These are phyloP conservation scores for Scophthalmus maximus DNA, from an alignment of 2,113 vertebrate genomes.

Conservation along the genomic window DNA sequence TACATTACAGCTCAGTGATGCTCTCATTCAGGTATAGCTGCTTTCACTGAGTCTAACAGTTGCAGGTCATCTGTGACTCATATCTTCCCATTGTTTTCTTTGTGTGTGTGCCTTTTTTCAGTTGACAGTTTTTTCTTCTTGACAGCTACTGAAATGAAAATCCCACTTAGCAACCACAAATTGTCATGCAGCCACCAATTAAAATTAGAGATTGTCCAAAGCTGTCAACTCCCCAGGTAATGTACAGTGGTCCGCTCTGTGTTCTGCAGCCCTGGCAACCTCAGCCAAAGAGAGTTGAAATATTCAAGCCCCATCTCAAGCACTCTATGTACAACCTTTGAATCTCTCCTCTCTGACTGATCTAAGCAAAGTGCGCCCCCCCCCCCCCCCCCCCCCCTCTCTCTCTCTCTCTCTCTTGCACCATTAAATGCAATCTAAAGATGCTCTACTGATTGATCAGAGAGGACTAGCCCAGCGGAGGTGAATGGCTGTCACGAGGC, in stretches of 20 bases:
- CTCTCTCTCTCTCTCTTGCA: constrained; percentile 8
- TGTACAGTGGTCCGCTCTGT: constrained; percentile 43
- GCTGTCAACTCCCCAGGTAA: constrained; percentile 46
- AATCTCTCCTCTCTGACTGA: constrained; percentile 60
- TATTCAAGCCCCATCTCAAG: constrained; percentile 59
- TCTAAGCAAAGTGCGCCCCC: constrained; percentile 51
- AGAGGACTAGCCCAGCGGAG: constrained; percentile 49
- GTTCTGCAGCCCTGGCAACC: constrained; percentile 48
- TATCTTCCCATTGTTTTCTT: constrained; percentile 9
- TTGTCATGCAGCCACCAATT: constrained; percentile 51
- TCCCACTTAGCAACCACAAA: constrained; percentile 45
- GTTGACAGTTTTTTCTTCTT: not conserved
- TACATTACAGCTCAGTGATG: not conserved
- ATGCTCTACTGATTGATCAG: constrained; percentile 67
- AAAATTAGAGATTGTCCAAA: constrained; percentile 45
- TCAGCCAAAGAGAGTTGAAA: constrained; percentile 60
- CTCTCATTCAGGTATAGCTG: constrained; percentile 13
- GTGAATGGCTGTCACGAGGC: constrained; percentile 69
- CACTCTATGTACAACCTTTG: constrained; percentile 56
- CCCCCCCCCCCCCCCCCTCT: not conserved
- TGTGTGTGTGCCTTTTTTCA: not conserved
- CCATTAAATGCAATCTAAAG: constrained; percentile 75
- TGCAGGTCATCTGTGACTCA: constrained; percentile 28
- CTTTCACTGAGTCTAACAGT: constrained; percentile 5
- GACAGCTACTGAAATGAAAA: constrained; percentile 12